These are phyloP conservation scores for Callipepla squamata DNA, from an alignment of 2,113 vertebrate species.

Conservation along the genomic window DNA sequence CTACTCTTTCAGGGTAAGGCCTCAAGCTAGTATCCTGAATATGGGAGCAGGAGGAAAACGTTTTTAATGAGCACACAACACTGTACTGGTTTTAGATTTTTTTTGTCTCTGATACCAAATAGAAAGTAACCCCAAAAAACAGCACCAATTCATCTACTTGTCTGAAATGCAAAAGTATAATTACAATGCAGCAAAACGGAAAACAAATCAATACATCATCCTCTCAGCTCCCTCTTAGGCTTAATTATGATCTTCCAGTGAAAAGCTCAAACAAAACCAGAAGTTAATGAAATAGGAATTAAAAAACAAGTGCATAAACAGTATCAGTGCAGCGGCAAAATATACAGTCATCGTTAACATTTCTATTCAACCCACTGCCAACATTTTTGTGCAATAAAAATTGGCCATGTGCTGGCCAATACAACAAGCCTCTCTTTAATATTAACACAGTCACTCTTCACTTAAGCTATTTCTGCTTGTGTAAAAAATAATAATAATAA, in stretches of 20 bases:
- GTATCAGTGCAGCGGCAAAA: conserved; percentile 77
- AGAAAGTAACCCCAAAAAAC: conserved; percentile 56
- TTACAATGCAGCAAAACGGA: conserved; percentile 62
- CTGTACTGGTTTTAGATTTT: conserved; percentile 60
- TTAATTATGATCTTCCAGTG: conserved; percentile 73
- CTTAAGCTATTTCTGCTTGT: conserved; percentile 51
- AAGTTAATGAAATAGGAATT: conserved; percentile 63
- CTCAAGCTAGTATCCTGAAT: conserved; percentile 68
- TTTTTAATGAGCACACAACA: conserved; percentile 59
- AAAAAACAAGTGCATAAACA: conserved; percentile 78
- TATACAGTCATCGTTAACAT: conserved; percentile 70
- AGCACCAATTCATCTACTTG: conserved; percentile 75
- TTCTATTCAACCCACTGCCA: conserved; percentile 73
- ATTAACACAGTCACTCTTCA: conserved; percentile 66
- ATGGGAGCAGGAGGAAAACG: conserved; percentile 57
- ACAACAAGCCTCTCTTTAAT: conserved; percentile 59
- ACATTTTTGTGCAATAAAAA: conserved; percentile 77
- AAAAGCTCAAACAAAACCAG: conserved; percentile 67
- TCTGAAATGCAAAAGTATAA: conserved; percentile 56
- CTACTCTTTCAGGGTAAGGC: conserved; percentile 68
- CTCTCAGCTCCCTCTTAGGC: conserved; percentile 69
- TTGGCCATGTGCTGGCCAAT: conserved; percentile 72
- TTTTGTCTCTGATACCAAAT: conserved; percentile 46
- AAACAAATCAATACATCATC: conserved; percentile 64
- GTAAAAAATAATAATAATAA: conserved; percentile 33